A percentile compares a stretch with the other conserved stretches of the same genome.
Evolutionary conservation across 2,113 vertebrate species (phyloP).

Genomic region (Gopherus evgoodei): DNA sequence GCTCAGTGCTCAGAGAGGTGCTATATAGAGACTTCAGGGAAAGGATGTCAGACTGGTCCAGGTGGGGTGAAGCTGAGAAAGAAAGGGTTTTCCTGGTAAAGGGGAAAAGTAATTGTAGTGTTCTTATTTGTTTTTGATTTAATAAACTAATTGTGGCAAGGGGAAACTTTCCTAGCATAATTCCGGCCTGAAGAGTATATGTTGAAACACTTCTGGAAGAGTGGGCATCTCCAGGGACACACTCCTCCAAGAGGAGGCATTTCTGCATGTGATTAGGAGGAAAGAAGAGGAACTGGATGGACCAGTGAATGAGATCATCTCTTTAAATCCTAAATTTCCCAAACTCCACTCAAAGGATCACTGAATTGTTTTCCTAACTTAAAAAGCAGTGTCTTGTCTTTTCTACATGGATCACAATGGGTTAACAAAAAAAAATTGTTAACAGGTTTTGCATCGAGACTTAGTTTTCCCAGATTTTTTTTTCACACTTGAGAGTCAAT

Average conservation of each 20-base stretch:
- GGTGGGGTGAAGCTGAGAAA: background rate
- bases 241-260: background rate
- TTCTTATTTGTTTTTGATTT: background rate
- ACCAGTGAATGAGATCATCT: background rate
- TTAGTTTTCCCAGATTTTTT: slow-evolving; percentile 15
- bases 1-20: no score
- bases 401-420: background rate
- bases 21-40: background rate
- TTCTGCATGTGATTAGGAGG: background rate
- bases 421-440: background rate
- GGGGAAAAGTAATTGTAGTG: background rate
- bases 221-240: background rate
- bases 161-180: background rate
- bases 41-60: background rate
- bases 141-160: background rate
- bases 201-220: background rate
- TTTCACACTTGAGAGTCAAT: slow-evolving; percentile 53
- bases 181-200: background rate
- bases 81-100: background rate
- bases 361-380: background rate
- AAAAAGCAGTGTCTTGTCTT: background rate
- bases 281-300: background rate
- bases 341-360: background rate
- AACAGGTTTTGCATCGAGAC: background rate
- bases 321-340: background rate